These are phyloP conservation scores for Hucho hucho DNA, from an alignment of 2,113 vertebrate genomes.

Conservation along the genomic window DNA sequence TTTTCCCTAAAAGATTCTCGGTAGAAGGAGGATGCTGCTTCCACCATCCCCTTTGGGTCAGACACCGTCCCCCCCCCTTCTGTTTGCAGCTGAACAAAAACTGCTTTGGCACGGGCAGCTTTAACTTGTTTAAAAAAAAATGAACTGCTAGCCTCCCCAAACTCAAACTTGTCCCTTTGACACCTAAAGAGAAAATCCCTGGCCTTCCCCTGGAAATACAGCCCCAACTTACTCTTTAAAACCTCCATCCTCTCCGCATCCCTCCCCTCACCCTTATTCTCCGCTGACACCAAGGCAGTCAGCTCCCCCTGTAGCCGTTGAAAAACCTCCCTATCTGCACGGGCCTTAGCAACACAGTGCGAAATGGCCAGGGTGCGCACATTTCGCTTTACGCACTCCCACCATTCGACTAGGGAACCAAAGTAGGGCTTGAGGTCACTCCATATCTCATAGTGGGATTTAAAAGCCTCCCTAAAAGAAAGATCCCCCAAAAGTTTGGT, in stretches of 20 bases:
- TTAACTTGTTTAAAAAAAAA: conserved; percentile 1
- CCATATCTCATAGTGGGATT: no score
- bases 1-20: background rate
- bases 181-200: background rate
- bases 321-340: background rate
- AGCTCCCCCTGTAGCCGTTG: background rate
- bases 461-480: no score
- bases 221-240: no score
- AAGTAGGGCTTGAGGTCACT: no score
- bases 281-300: background rate
- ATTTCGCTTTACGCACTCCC: no score
- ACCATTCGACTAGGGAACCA: no score
- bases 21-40: background rate
- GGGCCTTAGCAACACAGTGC: no score
- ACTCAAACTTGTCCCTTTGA: no score
- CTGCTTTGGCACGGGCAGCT: background rate
- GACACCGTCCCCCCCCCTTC: no score
- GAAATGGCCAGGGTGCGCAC: no score
- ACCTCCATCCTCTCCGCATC: no score
- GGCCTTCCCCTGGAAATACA: background rate
- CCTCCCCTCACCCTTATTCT: background rate
- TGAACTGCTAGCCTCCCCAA: background rate
- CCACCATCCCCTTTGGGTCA: background rate
- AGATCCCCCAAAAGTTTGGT: no score
- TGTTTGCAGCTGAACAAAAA: background rate